Conservation (phyloP, 2,113 vertebrate species). For the Notechis scutatus region DNA sequence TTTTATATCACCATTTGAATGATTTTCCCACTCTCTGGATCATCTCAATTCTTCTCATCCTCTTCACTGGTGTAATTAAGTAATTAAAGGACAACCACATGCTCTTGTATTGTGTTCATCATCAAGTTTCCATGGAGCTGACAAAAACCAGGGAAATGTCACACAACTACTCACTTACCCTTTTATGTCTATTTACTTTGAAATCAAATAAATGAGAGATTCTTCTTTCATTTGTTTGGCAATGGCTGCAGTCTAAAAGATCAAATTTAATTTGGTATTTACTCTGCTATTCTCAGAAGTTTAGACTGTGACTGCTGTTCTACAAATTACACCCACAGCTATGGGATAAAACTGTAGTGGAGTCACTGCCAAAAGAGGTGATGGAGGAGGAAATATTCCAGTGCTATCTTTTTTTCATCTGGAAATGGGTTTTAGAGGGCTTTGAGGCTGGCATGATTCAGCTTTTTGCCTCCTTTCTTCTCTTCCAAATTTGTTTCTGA, state of each 20-base stretch:
- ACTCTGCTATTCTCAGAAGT: conserved; percentile 20
- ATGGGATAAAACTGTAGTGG: background rate
- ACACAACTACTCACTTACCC: conserved; percentile 4
- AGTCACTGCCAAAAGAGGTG: background rate
- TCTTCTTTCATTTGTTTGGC: background rate
- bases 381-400: background rate
- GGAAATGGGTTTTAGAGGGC: background rate
- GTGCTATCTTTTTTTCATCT: background rate
- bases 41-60: conserved; percentile 58
- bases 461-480: background rate
- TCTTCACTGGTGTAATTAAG: conserved; percentile 47
- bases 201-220: background rate
- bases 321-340: background rate
- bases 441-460: background rate
- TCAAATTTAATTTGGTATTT: conserved; percentile 2
- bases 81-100: conserved; percentile 43
- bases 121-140: conserved; percentile 26
- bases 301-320: background rate
- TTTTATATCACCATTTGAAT: conserved; percentile 72
- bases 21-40: conserved; percentile 67
- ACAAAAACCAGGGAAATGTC: conserved; percentile 41
- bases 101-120: background rate
- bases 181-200: background rate
- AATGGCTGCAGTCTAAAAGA: background rate
- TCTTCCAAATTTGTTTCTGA: background rate